These are phyloP conservation scores for Aquatica leii DNA, from an alignment of 2,888 invertebrate genomes.

Conservation along the genomic window DNA sequence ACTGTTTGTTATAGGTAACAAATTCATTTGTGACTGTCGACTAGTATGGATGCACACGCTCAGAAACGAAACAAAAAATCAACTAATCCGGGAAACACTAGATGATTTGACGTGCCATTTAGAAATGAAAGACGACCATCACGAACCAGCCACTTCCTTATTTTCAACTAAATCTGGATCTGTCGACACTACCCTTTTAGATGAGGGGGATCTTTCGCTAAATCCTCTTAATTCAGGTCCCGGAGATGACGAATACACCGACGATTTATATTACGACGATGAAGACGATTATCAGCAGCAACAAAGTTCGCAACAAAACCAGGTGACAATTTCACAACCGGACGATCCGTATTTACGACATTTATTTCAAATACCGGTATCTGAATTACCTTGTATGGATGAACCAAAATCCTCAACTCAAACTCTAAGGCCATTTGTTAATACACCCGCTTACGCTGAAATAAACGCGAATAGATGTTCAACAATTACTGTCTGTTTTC, in stretches of 20 bases:
- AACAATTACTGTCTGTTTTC: constrained; percentile 17
- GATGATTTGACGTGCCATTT: constrained; percentile 77
- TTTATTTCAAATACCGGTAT: constrained; percentile 51
- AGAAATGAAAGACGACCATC: constrained; percentile 55
- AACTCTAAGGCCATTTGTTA: constrained; percentile 50
- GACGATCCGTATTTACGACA: constrained; percentile 47
- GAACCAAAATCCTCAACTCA: constrained; percentile 52
- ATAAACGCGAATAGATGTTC: constrained; percentile 42
- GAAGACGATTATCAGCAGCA: constrained; percentile 48
- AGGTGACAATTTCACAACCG: constrained; percentile 40
- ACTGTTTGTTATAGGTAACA: constrained; percentile 75
- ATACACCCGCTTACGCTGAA: constrained; percentile 50
- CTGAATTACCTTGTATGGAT: constrained; percentile 58
- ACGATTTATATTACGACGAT: constrained; percentile 42
- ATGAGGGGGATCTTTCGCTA: constrained; percentile 34
- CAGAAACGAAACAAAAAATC: constrained; percentile 77
- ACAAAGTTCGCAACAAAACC: constrained; percentile 42
- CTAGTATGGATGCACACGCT: constrained; percentile 81
- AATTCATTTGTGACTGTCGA: constrained; percentile 84
- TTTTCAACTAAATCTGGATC: constrained; percentile 28
- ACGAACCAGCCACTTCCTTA: constrained; percentile 19
- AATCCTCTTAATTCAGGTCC: constrained; percentile 22
- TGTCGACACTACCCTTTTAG: constrained; percentile 39
- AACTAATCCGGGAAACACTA: constrained; percentile 71
- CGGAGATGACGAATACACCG: constrained; percentile 42